These are phyloP conservation scores for Pontoporia blainvillei DNA, from an alignment of 2,113 vertebrate species.

Conservation along the genomic window DNA sequence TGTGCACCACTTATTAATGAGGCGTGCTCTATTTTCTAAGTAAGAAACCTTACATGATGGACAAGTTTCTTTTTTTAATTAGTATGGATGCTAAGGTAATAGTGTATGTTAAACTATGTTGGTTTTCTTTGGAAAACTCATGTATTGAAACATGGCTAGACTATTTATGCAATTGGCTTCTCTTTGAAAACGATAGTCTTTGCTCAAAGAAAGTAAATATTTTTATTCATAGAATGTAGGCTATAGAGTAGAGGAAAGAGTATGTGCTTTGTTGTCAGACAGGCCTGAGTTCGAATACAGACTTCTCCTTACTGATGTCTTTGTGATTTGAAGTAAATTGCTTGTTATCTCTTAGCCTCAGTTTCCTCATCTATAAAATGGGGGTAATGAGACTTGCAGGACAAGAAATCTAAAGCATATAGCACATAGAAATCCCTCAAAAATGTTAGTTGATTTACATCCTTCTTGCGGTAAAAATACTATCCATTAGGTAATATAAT, in stretches of 20 bases:
- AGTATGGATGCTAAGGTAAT: not conserved
- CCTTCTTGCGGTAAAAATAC: not conserved
- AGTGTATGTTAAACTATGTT: not conserved
- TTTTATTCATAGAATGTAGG: not conserved
- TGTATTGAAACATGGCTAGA: not conserved
- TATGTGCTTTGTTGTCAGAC: not conserved
- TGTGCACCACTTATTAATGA: not conserved
- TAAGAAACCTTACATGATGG: not conserved
- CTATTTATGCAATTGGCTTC: not conserved
- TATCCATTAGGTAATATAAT: not conserved
- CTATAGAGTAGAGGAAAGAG: not conserved
- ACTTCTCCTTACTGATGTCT: not conserved
- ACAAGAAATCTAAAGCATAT: not conserved
- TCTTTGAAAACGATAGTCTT: not conserved
- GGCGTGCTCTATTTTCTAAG: not conserved
- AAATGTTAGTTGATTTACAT: not conserved
- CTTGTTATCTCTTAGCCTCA: not conserved
- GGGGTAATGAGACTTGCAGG: not conserved
- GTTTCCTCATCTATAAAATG: not conserved
- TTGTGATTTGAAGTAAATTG: not conserved
- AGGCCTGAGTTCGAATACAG: not conserved
- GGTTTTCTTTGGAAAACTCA: not conserved
- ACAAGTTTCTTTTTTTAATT: not conserved
- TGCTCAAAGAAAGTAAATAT: not conserved
- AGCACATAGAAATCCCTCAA: not conserved